Evolutionary conservation across 2,797 vertebrate species (phyloP), one percentile per base, ranked within the genome.

Genomic region (Diglossa cyanea): DNA sequence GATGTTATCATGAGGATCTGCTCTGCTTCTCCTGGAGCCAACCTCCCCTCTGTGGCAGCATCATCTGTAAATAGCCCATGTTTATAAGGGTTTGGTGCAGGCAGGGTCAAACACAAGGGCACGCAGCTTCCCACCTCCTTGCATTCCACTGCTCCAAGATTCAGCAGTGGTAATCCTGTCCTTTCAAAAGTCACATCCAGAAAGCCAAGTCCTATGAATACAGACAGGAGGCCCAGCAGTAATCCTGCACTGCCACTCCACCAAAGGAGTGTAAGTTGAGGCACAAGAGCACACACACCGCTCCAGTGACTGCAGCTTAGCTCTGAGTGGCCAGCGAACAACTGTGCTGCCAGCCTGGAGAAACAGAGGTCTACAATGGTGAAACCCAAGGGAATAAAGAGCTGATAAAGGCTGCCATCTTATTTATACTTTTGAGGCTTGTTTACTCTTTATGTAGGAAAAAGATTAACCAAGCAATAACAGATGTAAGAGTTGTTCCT

Each of bases 1-100:
- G 37, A 31, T 44, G 26, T 53, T 42, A 35, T 37, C 14, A 23
- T 26, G 53, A 81, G 19, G 42, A 84, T 51, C 40, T 40, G 26
- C 55, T 73, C 70, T 74, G 53, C 33, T 84, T 71, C 45, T 80
- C 30, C 26, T 54, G 70, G 17, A 80, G 25, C 35, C 30, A 68
- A 1, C 8, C 17, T 74, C 6, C 25, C 33, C 16, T 48, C 51
- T 55, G 30, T 23, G 50, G 54, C 50, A 87, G 44, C 40, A 74
- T 1, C 23, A 47, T 50, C 26, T 4, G 6, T 24, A 74, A 66
- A 51, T 1, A 58, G 48, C 6, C 9, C 26, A 30, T 1, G 0
- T 70, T 88, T 47, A 13, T 8, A 58, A 17, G 15, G 12, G 11
- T 65, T 48, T 53, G 42, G 26, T 84, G 50, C 33, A 54, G 24